Evolutionary conservation across 2,888 invertebrate species (phyloP).

Genomic region (Lapara coniferarum): DNA sequence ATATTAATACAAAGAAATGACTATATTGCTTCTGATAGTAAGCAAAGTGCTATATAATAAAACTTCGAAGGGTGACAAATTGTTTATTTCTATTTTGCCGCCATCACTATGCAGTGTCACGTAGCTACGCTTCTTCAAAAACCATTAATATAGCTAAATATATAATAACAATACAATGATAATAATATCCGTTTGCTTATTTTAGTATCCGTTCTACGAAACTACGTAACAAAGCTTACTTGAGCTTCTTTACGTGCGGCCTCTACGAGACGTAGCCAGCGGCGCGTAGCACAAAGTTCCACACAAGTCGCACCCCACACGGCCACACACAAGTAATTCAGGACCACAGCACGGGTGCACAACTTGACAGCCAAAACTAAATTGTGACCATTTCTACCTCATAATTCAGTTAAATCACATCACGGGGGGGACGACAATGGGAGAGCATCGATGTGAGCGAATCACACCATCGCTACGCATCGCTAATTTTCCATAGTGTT

Average conservation of each 20-base stretch:
- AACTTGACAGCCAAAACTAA: constrained; percentile 73
- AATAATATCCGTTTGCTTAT: not conserved
- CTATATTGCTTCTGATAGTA: no score
- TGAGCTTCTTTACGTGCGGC: constrained; percentile 57
- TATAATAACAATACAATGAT: not conserved
- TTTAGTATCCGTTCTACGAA: constrained; percentile 26
- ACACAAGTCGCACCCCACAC: constrained; percentile 55
- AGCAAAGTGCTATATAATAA: no score
- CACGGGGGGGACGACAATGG: constrained; percentile 80
- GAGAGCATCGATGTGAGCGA: constrained; percentile 81
- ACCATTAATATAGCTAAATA: not conserved
- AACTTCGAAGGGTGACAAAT: no score
- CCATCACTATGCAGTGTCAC: no score
- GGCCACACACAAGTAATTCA: constrained; percentile 45
- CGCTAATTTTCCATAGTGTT: constrained; percentile 76
- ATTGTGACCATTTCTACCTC: constrained; percentile 78
- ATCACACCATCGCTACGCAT: constrained; percentile 81
- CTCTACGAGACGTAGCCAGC: constrained; percentile 64
- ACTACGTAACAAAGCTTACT: constrained; percentile 55
- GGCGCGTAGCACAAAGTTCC: constrained; percentile 59
- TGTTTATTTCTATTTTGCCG: no score
- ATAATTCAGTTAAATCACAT: constrained; percentile 83
- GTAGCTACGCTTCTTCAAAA: no score
- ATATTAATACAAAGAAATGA: no score
- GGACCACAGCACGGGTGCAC: constrained; percentile 57